Conservation (phyloP, 2,888 invertebrate genomes). For the Malthinus flaveolus region DNA sequence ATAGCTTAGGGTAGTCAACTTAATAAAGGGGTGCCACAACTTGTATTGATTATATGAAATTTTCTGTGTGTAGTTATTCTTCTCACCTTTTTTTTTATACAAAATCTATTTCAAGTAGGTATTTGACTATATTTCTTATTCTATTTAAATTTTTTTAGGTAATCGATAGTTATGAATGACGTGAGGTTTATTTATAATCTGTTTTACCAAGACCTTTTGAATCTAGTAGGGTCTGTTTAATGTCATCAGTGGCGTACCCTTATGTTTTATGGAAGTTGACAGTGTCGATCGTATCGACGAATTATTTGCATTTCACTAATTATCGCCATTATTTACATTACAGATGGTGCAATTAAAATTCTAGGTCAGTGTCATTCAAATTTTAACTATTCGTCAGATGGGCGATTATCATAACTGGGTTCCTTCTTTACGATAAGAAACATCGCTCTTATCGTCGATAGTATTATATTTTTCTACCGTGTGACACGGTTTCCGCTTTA, state of each 20-base stretch:
- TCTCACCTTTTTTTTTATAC: too few species aligned
- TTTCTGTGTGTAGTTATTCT: background rate
- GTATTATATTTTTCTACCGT: too few species aligned
- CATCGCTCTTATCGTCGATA: too few species aligned
- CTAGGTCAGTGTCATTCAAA: conserved; percentile 5
- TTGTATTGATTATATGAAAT: conserved; percentile 16
- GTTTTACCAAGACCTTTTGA: conserved; percentile 42
- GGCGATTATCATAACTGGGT: background rate
- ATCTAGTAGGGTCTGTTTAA: conserved; percentile 21
- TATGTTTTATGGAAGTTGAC: background rate
- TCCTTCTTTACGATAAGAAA: background rate
- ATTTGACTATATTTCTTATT: conserved; percentile 13
- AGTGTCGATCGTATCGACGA: too few species aligned
- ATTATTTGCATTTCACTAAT: background rate
- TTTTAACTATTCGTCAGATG: background rate
- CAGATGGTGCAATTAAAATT: conserved; percentile 2
- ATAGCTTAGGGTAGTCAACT: conserved; percentile 11
- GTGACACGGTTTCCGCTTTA: too few species aligned
- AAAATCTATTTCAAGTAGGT: background rate
- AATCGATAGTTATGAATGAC: conserved; percentile 48
- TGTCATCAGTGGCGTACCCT: conserved; percentile 19
- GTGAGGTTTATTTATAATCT: conserved; percentile 49
- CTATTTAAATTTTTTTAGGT: conserved; percentile 34
- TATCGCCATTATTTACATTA: background rate
- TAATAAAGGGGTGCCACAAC: conserved; percentile 7